These are phyloP conservation scores for Acanthosoma haemorrhoidale DNA, from an alignment of 2,888 invertebrate species.

Conservation along the genomic window DNA sequence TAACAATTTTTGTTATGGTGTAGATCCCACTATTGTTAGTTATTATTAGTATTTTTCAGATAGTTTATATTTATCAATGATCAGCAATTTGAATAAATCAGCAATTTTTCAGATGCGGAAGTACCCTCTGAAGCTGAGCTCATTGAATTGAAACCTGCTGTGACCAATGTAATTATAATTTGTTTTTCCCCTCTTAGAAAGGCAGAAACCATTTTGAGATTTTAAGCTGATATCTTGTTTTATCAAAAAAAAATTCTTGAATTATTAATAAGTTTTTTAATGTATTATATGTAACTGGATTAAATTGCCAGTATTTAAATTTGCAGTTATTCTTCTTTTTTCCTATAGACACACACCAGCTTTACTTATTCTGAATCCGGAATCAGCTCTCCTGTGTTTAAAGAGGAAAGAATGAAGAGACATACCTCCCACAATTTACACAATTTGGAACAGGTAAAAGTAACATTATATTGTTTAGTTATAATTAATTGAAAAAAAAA, in stretches of 20 bases:
- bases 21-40: no score
- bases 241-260: no score
- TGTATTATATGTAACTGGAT: background rate
- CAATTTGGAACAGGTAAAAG: conserved; percentile 44
- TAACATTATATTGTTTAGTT: no score
- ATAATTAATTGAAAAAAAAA: no score
- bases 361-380: conserved; percentile 30
- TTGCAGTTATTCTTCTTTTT: background rate
- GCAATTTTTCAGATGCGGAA: conserved; percentile 12
- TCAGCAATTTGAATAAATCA: background rate
- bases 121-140: background rate
- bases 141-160: background rate
- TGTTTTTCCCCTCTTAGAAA: no score
- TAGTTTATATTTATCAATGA: background rate
- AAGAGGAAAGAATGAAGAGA: conserved; percentile 35
- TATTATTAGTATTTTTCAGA: no score
- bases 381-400: conserved; percentile 36
- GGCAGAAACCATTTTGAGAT: no score
- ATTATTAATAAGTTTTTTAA: background rate
- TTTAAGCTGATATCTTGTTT: no score
- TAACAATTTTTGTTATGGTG: no score
- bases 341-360: background rate
- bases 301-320: background rate
- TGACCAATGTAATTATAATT: background rate
- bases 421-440: conserved; percentile 45